Evolutionary conservation across 1,140 invertebrate species (phyloP), one percentile per base, ranked within the genome.

Genomic region (Asobara japonica): DNA sequence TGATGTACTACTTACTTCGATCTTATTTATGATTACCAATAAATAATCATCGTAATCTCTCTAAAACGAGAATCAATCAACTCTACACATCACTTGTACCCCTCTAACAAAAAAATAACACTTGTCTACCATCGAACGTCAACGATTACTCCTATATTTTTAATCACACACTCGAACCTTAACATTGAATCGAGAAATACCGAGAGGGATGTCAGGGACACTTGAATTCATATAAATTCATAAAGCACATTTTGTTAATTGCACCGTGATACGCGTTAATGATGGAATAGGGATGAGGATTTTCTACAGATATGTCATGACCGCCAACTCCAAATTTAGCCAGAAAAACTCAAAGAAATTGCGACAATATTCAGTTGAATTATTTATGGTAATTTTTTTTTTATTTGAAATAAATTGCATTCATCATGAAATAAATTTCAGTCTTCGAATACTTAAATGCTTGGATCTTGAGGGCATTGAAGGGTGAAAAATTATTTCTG

Each of bases 1-100:
- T 41, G 30, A 56, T 22, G 27, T 69, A 60, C 51, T 64, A 71
- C 69, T 71, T 71, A 71, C 69, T 71, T 71, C 60, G 56, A 60
- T 61, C 10, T 41, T 61, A 61, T 61, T 60, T 31, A 33, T 30
- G 13, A 56, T 56, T 69, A 56, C 6, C 29, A 64, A 36, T 22
- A 38, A 41, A 66, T 20, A 18, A 56, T 38, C 22, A 27, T 27
- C 33, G 33, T 66, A 38, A 36, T 33, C 18, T 45, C n/a, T 66
- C 65, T 68, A 68, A 25, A 29, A 51, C 13, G 41, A 56, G 20
- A 56, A 10, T 18, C 4, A 56, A 56, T 56, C 4, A 25, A 56
- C 25, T 22, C 51, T 56, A 56, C 51, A 56, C 51, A 56, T 56
- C 51, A 68, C 65, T 68, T 48, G 31, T 51, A 18, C 41, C 29